Percentiles rank a stretch among this genome's conserved stretches.
Conservation (phyloP, 2,888 invertebrate genomes). For the Luperina nickerlii region DNA sequence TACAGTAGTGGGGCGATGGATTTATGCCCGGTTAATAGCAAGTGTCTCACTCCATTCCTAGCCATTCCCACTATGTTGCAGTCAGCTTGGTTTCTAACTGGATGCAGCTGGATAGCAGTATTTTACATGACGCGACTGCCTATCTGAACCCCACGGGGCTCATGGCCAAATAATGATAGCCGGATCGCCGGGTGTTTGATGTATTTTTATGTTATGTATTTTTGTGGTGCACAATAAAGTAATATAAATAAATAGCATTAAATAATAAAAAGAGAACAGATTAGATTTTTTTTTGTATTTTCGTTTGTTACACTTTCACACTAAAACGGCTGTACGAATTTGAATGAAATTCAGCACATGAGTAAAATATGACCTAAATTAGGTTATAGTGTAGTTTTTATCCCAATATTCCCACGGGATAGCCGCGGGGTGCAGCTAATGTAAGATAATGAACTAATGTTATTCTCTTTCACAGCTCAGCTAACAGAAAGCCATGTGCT, state of each 20-base stretch:
- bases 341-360: not conserved
- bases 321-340: not conserved
- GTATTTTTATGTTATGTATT: too few species aligned
- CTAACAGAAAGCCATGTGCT: conserved; percentile 21
- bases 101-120: not conserved
- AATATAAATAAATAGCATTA: too few species aligned
- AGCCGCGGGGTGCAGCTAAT: not conserved
- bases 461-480: conserved; percentile 34
- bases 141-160: not conserved
- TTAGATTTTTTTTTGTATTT: too few species aligned
- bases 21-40: too few species aligned
- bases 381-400: not conserved
- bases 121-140: not conserved
- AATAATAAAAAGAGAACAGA: too few species aligned
- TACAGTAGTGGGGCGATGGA: not conserved
- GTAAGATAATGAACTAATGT: not conserved
- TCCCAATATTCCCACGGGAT: not conserved
- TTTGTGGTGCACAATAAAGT: too few species aligned
- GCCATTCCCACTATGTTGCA: not conserved
- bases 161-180: too few species aligned
- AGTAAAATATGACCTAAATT: not conserved
- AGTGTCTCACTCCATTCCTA: too few species aligned
- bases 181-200: too few species aligned
- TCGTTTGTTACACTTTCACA: too few species aligned
- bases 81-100: not conserved